Percentiles rank a stretch among this genome's conserved stretches.
Evolutionary conservation across 2,888 invertebrate species (phyloP).

Genomic region (Netelia inedita): DNA sequence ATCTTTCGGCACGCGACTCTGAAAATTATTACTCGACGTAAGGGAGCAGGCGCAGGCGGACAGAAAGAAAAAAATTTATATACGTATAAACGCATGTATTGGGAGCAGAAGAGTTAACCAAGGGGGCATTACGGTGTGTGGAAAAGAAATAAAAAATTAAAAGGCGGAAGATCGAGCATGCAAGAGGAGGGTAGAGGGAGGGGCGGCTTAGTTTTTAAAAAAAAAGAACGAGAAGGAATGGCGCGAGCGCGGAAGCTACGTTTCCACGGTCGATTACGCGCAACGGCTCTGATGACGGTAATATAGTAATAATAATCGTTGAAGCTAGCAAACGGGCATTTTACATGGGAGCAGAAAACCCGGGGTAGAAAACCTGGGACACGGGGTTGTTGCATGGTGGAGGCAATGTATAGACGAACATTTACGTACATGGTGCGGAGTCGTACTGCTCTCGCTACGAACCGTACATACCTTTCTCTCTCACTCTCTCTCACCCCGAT

Average conservation of each 20-base stretch:
- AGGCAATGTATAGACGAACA: constrained; percentile 45
- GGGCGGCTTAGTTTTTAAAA: constrained; percentile 22
- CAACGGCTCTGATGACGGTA: constrained; percentile 66
- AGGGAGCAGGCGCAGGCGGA: constrained; percentile 2
- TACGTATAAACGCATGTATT: background rate
- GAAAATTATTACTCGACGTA: constrained; percentile 33
- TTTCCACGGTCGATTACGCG: constrained; percentile 66
- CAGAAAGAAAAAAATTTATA: constrained; percentile 13
- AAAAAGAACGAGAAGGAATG: constrained; percentile 14
- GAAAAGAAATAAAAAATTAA: background rate
- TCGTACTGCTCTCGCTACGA: background rate
- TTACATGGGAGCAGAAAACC: constrained; percentile 22
- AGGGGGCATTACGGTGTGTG: constrained; percentile 22
- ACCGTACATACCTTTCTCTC: constrained; percentile 12
- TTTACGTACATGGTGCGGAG: constrained; percentile 55
- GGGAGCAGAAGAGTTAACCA: constrained; percentile 6
- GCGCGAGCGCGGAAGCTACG: constrained; percentile 46
- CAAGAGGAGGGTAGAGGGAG: constrained; percentile 13
- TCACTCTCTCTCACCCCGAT: constrained; percentile 42
- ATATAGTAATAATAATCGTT: constrained; percentile 67
- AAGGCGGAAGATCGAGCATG: constrained; percentile 18
- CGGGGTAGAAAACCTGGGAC: constrained; percentile 47
- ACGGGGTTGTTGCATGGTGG: constrained; percentile 35
- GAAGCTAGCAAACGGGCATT: constrained; percentile 49
- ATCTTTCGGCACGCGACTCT: constrained; percentile 65